Evolutionary conservation across 2,888 invertebrate species (phyloP), one percentile per base, ranked within the genome.

Genomic region (Acronicta leporina): DNA sequence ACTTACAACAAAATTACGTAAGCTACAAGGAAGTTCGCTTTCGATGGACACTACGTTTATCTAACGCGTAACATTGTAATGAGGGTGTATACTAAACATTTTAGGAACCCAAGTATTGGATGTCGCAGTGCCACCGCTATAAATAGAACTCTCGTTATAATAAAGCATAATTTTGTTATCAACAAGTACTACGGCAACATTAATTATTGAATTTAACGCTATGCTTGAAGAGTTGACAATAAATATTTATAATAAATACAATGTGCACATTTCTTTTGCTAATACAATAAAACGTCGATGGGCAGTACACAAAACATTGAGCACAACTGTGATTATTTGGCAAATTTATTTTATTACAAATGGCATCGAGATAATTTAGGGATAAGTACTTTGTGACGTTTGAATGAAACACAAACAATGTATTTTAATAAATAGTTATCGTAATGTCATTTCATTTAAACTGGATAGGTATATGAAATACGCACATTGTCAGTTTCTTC

Each of bases 111-210:
- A 84, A 85, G 81, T 76, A 46, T 81, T 79, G 76, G 75, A 79
- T 75, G 75, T 78, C 79, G 84, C 87, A 84, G 83, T 85, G 88
- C 84, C 87, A 84, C 80, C 84, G 65, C 84, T 86, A 87, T 88
- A 89, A 88, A 92, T 92, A 92, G 68, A 92, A 88, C 88, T 93
- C 91, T 92, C 87, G 81, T 85, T 69, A 73, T 84, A 85, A 87
- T 91, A 90, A 92, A 91, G 90, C 91, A 91, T 89, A 88, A 89
- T 91, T 92, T 88, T 86, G 87, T 90, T 81, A 88, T 87, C 83
- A 92, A 90, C 91, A 92, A 92, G 80, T 84, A 88, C 92, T 92
- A 91, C 89, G 77, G 88, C 90, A 90, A 91, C 89, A 87, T 87
- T 89, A 87, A 85, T 90, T 85, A 89, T 87, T 84, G 87, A 90